Evolutionary conservation across 2,797 vertebrate species (phyloP).

Genomic region (Pseudomugil gertrudae): DNA sequence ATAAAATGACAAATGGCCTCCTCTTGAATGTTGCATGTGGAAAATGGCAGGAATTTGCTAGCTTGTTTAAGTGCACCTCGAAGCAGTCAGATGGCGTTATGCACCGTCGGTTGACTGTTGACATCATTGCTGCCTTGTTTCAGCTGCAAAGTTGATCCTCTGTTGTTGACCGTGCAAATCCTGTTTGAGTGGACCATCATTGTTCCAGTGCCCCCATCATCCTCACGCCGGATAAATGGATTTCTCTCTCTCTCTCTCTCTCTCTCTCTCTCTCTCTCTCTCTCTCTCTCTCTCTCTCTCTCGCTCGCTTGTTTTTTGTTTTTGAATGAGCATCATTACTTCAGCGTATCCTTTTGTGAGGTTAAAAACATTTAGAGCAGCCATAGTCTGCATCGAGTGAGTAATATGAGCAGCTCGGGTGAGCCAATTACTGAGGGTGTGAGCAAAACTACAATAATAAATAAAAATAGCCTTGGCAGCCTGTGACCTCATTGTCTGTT

Average conservation of each 20-base stretch:
- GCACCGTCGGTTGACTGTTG: slow-evolving; percentile 35
- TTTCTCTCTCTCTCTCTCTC: slow-evolving; percentile 1
- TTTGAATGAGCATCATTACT: slow-evolving; percentile 19
- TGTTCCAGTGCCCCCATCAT: neutral
- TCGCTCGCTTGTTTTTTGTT: neutral
- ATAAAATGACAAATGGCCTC: slow-evolving; percentile 62
- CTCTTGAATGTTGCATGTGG: slow-evolving; percentile 66
- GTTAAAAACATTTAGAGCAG: slow-evolving; percentile 4
- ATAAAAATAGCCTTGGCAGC: slow-evolving; percentile 53
- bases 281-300: neutral
- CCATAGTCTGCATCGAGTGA: slow-evolving; percentile 8
- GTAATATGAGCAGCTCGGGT: neutral
- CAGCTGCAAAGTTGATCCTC: neutral
- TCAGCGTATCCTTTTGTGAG: slow-evolving; percentile 22
- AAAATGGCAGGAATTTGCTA: slow-evolving; percentile 54
- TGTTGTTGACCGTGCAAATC: neutral
- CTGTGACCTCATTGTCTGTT: slow-evolving; percentile 66
- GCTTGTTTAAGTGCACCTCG: slow-evolving; percentile 45
- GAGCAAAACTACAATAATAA: slow-evolving; percentile 41
- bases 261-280: slow-evolving; percentile 7
- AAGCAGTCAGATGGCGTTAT: slow-evolving; percentile 51
- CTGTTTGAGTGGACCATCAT: neutral
- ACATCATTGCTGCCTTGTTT: slow-evolving; percentile 17
- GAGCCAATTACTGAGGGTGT: slow-evolving; percentile 21
- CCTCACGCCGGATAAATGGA: slow-evolving; percentile 3